phyloP scores from a whole-genome alignment of 2,888 invertebrate species.

The Selenia dentaria region DNA sequence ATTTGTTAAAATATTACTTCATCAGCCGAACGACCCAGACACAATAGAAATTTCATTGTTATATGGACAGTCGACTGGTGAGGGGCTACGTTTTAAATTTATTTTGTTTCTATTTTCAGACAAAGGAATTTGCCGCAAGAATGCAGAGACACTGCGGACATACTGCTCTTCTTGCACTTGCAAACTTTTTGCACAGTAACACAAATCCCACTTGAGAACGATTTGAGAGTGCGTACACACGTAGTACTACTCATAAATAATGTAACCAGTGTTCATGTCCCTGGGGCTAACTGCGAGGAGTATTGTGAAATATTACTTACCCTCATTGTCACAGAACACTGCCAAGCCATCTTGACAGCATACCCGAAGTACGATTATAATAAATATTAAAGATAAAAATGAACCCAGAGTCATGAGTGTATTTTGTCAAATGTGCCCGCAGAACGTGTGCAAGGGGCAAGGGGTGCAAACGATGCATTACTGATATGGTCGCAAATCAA shows the following conservation, averaged over 20 bases:
- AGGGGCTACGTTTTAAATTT: too few species aligned
- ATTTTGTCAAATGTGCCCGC: slow-evolving; percentile 21
- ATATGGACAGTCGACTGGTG: too few species aligned
- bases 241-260: slow-evolving; percentile 1
- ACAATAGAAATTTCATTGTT: too few species aligned
- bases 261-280: slow-evolving; percentile 14
- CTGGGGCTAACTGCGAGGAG: slow-evolving; percentile 12
- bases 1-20: too few species aligned
- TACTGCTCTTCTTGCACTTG: slow-evolving; percentile 36
- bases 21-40: too few species aligned
- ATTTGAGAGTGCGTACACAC: not conserved
- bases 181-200: slow-evolving; percentile 26
- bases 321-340: not conserved
- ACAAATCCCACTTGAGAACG: not conserved
- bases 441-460: not conserved
- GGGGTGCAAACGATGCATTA: not conserved
- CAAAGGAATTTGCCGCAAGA: slow-evolving; percentile 24
- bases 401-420: slow-evolving; percentile 5
- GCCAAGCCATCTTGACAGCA: not conserved
- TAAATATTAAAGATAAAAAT: not conserved
- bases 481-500: not conserved
- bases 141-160: too few species aligned
- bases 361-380: slow-evolving; percentile 1
- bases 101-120: slow-evolving; percentile 19
- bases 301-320: not conserved